Base-by-base conservation (phyloP, 2,888 invertebrate genomes). In the Cheiracanthium punctorium region DNA sequence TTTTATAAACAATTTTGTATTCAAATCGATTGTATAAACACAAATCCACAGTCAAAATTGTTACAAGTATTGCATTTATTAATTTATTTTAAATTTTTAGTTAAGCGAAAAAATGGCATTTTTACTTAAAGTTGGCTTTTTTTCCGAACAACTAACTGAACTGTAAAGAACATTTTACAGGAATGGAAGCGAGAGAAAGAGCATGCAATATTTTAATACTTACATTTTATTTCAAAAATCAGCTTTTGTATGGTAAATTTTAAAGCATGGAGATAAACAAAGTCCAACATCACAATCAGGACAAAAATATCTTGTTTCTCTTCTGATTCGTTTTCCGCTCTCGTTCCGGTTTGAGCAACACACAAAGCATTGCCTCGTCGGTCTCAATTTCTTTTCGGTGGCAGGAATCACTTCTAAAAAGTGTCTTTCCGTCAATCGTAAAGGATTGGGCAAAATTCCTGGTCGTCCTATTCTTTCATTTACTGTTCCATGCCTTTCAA, bases 111-210 rank as follows among this genome's bases (percentile, higher is more conserved):
- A 71, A 71, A 12, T 43, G n/a, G n/a, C 12, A 71, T 24, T 17
- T 43, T n/a, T n/a, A 71, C 71, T 71, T 71, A 71, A 71, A 71
- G 41, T 71, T 71, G 71, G 43, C 71, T 71, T 71, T 70, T n/a
- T 70, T 33, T 69, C 71, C 43, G 71, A 41, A 41, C 24, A 71
- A 71, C 1, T n/a, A 70, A 70, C 33, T 33, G 17, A 71, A 71
- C 71, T 71, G 41, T 20, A 28, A 71, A 43, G 30, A 71, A 71
- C 71, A 71, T n/a, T 43, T 71, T 41, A 71, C 71, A 71, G 41
- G 29, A 71, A 43, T 43, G 41, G 28, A 41, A 28, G 24, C 17
- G 30, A 32, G 14, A 43, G 29, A 70, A 71, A 71, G 41, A 71
- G 41, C 41, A 71, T 71, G 41, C 14, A 71, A 10, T 41, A 28